Evolutionary conservation across 2,113 vertebrate species (phyloP).

Genomic region (Drymodes brunneopygia): DNA sequence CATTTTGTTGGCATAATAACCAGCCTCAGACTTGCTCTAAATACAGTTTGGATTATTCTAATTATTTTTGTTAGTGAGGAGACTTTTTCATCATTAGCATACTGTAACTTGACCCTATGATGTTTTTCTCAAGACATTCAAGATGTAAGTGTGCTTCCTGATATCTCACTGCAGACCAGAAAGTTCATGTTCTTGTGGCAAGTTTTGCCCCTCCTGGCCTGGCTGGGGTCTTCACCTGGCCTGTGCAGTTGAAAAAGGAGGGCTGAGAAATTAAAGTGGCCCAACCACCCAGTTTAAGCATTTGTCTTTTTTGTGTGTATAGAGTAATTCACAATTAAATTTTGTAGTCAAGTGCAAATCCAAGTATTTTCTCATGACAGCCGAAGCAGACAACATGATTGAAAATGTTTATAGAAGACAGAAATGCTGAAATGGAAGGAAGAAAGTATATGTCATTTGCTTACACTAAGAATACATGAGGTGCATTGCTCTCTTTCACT

Average conservation of each 20-base stretch:
- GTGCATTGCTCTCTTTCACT: neutral
- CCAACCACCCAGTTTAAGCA: neutral
- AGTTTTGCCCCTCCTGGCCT: neutral
- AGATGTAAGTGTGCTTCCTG: neutral
- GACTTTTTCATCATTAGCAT: neutral
- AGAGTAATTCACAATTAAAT: neutral
- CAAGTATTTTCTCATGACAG: neutral
- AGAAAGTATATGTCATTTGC: neutral
- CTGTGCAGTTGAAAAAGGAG: neutral
- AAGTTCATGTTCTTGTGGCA: rapidly evolving
- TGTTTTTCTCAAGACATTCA: neutral
- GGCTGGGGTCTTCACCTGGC: neutral
- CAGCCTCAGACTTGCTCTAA: neutral
- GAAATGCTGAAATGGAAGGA: neutral
- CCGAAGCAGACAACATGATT: neutral
- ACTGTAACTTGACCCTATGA: neutral
- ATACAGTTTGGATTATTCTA: neutral
- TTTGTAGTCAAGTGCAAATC: neutral
- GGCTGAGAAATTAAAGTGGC: neutral
- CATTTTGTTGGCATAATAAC: neutral
- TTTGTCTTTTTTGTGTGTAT: rapidly evolving
- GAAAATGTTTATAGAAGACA: neutral
- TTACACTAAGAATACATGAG: neutral
- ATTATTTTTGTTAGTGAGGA: neutral
- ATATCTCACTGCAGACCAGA: neutral